phyloP scores from a whole-genome alignment of 2,113 vertebrate genomes.

The Tauraco erythrolophus region DNA sequence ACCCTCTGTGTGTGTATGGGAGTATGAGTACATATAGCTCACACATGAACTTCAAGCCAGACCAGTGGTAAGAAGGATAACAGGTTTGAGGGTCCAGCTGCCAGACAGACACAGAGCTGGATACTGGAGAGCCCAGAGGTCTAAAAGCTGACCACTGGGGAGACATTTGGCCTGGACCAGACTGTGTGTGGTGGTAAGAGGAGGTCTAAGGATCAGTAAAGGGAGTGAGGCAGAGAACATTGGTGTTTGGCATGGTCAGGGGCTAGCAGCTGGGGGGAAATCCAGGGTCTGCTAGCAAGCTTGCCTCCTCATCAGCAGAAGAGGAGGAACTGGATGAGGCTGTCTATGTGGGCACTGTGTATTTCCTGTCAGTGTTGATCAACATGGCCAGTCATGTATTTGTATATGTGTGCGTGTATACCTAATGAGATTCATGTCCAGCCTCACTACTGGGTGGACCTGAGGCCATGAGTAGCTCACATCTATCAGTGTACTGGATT shows the following conservation, averaged over 20 bases:
- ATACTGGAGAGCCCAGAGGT: background rate
- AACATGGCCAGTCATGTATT: background rate
- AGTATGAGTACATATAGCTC: background rate
- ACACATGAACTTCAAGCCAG: background rate
- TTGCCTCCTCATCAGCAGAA: background rate
- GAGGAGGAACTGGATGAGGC: background rate
- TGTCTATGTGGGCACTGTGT: background rate
- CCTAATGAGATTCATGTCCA: background rate
- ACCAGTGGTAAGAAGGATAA: background rate
- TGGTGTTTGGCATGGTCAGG: background rate
- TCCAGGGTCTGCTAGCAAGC: background rate
- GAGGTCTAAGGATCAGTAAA: background rate
- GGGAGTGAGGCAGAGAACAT: background rate
- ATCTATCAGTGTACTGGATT: rapidly evolving
- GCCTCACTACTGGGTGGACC: background rate
- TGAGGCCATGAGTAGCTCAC: background rate
- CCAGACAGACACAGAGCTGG: background rate
- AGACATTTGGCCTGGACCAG: background rate
- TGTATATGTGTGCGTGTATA: background rate
- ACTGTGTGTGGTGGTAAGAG: background rate
- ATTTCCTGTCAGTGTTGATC: background rate
- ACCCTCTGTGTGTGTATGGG: background rate
- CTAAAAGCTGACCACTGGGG: background rate
- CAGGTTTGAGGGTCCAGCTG: background rate
- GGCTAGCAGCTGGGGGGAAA: background rate